Evolutionary conservation across 2,113 vertebrate species (phyloP).

Genomic region (Gavialis gangeticus): DNA sequence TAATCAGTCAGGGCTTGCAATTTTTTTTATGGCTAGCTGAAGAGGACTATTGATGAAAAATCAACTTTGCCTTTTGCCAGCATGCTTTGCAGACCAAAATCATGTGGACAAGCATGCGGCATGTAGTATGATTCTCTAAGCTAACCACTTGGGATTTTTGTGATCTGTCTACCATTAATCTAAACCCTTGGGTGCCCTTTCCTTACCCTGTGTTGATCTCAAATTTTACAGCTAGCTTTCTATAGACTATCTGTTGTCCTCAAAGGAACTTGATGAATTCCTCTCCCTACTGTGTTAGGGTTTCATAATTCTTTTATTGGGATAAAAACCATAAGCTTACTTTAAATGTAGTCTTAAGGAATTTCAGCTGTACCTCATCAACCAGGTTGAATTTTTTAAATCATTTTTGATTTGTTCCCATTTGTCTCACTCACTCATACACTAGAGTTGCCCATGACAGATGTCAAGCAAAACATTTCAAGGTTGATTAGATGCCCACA

Average conservation of each 20-base stretch:
- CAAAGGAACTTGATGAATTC: conserved; percentile 12
- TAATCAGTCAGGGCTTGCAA: neutral
- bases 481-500: conserved; percentile 43
- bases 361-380: conserved; percentile 28
- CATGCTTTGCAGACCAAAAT: neutral
- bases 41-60: neutral
- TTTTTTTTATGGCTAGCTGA: neutral
- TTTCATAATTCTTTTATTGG: conserved; percentile 31
- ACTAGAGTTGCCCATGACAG: conserved; percentile 49
- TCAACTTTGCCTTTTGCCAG: neutral
- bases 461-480: conserved; percentile 38
- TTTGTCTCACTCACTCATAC: conserved; percentile 44
- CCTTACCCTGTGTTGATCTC: neutral
- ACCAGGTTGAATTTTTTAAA: conserved; percentile 21
- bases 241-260: neutral
- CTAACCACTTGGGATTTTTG: neutral
- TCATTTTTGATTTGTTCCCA: conserved; percentile 38
- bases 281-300: conserved; percentile 23
- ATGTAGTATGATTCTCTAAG: neutral
- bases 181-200: neutral
- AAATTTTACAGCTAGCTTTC: neutral
- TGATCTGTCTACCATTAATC: neutral
- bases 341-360: neutral
- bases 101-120: neutral
- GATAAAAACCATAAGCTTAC: conserved; percentile 22